Evolutionary conservation across 2,888 invertebrate species (phyloP).

Genomic region (Nomada ferruginata): DNA sequence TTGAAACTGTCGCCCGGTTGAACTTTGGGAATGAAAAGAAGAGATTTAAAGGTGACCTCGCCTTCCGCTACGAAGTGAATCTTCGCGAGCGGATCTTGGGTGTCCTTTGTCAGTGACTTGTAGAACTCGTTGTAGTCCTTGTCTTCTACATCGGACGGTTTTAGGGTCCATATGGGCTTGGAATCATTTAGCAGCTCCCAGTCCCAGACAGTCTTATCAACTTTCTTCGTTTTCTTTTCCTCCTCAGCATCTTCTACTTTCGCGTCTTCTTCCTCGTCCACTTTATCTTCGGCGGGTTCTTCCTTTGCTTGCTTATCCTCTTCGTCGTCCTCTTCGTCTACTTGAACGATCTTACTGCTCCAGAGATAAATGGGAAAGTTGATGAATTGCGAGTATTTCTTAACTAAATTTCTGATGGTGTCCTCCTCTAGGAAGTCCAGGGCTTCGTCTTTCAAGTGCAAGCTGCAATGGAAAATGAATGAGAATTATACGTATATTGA

Average conservation of each 20-base stretch:
- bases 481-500: neutral
- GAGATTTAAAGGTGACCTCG: constrained; percentile 99
- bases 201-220: constrained; percentile 98
- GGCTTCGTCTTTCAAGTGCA: constrained; percentile 98
- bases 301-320: constrained; percentile 88
- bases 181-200: constrained; percentile 98
- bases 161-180: constrained; percentile 99
- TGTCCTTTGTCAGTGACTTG: constrained; percentile 96
- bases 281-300: constrained; percentile 71
- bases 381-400: constrained; percentile 99
- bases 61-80: constrained; percentile 99
- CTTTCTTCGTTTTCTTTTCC: constrained; percentile 92
- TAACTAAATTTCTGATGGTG: constrained; percentile 95
- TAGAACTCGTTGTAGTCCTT: constrained; percentile 98
- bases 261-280: constrained; percentile 86
- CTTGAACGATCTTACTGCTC: constrained; percentile 88
- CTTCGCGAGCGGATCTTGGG: constrained; percentile 92
- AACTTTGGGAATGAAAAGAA: constrained; percentile 95
- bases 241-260: constrained; percentile 88
- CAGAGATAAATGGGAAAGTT: constrained; percentile 99
- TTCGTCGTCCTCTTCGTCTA: constrained; percentile 87
- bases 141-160: constrained; percentile 92
- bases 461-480: constrained; percentile 83
- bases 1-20: constrained; percentile 98
- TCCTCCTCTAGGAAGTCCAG: constrained; percentile 97